Conservation (phyloP, 2,113 vertebrate genomes). For the Isichthys henryi region DNA sequence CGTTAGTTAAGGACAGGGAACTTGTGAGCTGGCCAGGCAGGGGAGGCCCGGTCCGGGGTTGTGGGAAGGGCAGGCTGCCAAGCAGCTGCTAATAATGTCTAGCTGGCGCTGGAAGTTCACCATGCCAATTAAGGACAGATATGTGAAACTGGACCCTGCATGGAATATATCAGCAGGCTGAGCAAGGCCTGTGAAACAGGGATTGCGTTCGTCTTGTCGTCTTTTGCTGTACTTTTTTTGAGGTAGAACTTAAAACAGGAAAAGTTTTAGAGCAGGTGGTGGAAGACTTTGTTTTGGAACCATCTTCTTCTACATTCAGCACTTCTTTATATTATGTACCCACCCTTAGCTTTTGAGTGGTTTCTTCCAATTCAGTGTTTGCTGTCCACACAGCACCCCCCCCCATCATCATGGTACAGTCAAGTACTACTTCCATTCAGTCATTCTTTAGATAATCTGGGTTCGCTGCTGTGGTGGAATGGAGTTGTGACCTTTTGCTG, state of each 20-base stretch:
- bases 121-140: constrained; percentile 54
- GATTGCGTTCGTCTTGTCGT: constrained; percentile 7
- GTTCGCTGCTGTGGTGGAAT: neutral
- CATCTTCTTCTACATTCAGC: neutral
- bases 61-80: constrained; percentile 47
- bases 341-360: neutral
- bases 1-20: constrained; percentile 8
- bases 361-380: neutral
- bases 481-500: neutral
- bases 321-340: neutral
- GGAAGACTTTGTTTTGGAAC: constrained; percentile 1
- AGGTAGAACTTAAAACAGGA: neutral
- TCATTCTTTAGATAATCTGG: neutral
- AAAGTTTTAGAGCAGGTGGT: neutral
- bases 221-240: constrained; percentile 1
- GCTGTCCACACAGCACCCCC: neutral
- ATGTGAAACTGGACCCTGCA: constrained; percentile 54
- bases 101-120: constrained; percentile 45
- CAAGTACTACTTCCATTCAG: neutral
- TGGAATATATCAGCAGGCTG: constrained; percentile 15
- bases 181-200: constrained; percentile 1
- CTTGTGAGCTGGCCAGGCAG: constrained; percentile 20
- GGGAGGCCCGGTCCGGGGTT: constrained; percentile 29
- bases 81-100: constrained; percentile 64
- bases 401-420: neutral